These are phyloP conservation scores for Serinus canaria DNA, from an alignment of 2,113 vertebrate species.

Conservation along the genomic window DNA sequence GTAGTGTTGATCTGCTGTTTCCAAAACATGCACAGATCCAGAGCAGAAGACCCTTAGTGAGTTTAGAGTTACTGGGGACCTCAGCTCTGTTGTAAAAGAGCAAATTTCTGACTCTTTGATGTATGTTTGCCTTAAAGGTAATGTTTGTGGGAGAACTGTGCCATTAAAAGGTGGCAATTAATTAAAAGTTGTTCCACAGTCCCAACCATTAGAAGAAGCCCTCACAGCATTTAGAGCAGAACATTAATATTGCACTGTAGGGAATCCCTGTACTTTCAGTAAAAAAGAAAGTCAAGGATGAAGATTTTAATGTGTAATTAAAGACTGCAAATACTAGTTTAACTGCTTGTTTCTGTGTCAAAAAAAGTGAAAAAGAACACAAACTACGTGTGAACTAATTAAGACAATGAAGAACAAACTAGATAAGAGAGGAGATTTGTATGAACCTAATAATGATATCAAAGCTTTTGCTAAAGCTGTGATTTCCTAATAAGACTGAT, in stretches of 20 bases:
- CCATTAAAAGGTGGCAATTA: constrained; percentile 45
- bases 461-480: constrained; percentile 17
- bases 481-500: background rate
- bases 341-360: constrained; percentile 43
- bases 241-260: constrained; percentile 7
- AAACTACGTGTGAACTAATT: constrained; percentile 15
- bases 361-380: background rate
- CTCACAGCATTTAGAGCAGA: background rate
- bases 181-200: constrained; percentile 37
- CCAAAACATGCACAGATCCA: background rate
- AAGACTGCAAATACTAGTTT: constrained; percentile 39
- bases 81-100: background rate
- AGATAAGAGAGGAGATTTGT: constrained; percentile 56
- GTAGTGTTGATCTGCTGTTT: background rate
- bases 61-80: background rate
- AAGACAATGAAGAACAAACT: constrained; percentile 44
- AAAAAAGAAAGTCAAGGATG: background rate
- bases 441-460: constrained; percentile 48
- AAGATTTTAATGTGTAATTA: constrained; percentile 33
- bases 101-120: constrained; percentile 40
- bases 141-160: constrained; percentile 34
- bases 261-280: constrained; percentile 27
- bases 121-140: constrained; percentile 52
- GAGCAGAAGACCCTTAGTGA: background rate
- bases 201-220: constrained; percentile 23